Evolutionary conservation across 2,797 vertebrate species (phyloP).

Genomic region (Periophthalmus magnuspinnatus): DNA sequence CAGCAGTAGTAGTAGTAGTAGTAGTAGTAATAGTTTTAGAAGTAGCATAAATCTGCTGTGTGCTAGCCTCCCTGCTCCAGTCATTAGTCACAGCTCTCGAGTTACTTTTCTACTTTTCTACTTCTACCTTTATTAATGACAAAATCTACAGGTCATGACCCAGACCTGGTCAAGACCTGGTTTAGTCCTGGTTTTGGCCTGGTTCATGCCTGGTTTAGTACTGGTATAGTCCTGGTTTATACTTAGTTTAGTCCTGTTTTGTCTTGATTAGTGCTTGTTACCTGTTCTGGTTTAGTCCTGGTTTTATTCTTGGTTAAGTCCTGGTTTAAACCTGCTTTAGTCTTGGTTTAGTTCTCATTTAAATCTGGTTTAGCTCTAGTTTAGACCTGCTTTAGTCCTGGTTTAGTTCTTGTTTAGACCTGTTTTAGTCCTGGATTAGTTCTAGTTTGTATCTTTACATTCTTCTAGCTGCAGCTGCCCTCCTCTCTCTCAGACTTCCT

Average conservation of each 20-base stretch:
- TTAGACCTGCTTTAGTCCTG: background rate
- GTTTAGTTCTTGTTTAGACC: background rate
- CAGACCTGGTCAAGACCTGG: background rate
- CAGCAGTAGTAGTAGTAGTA: no score
- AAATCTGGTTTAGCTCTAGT: no score
- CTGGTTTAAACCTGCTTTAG: background rate
- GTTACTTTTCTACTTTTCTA: background rate
- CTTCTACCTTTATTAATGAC: background rate
- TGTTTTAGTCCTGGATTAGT: background rate
- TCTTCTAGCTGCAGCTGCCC: background rate
- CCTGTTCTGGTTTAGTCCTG: no score
- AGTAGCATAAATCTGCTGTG: background rate
- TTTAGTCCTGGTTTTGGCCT: background rate
- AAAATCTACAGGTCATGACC: background rate
- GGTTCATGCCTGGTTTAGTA: background rate
- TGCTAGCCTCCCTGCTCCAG: background rate
- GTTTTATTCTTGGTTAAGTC: no score
- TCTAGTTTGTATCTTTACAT: background rate
- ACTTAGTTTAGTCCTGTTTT: no score
- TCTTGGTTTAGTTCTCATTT: no score
- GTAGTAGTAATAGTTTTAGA: background rate
- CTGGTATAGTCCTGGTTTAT: background rate
- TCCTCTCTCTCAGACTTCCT: background rate
- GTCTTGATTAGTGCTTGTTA: no score
- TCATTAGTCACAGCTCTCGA: background rate